Evolutionary conservation across 2,797 vertebrate species (phyloP), one percentile per base, ranked within the genome.

Genomic region (Acanthurus tractus): DNA sequence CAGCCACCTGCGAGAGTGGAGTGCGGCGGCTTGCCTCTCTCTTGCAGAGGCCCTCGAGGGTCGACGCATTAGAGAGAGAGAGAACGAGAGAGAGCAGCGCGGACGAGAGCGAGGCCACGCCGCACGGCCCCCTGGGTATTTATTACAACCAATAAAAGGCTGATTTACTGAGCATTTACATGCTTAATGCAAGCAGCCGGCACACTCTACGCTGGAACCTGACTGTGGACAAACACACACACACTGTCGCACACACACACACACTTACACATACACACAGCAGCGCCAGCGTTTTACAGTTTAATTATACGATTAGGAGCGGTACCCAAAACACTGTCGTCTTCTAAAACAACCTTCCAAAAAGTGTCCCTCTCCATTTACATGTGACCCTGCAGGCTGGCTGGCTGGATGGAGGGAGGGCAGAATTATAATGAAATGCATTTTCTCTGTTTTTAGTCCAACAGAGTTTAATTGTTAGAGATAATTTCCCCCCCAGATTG

Each of bases 111-210:
- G 87, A 90, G 93, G 92, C 90, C 92, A 94, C 82, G 93, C 92
- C 86, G 88, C 90, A 52, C 82, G 76, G 91, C 93, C 94, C 94
- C 92, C 89, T 94, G 94, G 93, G 93, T 95, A 95, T 96, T 96
- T 95, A 96, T 95, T 95, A 94, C 94, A 94, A 94, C 93, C 94
- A 95, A 96, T 96, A 95, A 96, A 96, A 95, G 92, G 93, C 94
- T 94, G 94, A 96, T 96, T 96, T 95, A 95, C 94, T 91, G 88
- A 91, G 90, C 94, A 95, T 96, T 95, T 95, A 95, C 95, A 95
- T 95, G 94, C 89, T 90, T 95, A 96, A 96, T 96, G 95, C 92
- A 94, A 92, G 86, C 88, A 90, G 93, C 93, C 91, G 89, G 89
- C 89, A 82, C 91, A 91, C 92, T 92, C 92, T 79, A 62, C 70